Percentiles rank a stretch among this genome's conserved stretches.
Evolutionary conservation across 2,113 vertebrate genomes (phyloP).

Genomic region (Vanacampus margaritifer): DNA sequence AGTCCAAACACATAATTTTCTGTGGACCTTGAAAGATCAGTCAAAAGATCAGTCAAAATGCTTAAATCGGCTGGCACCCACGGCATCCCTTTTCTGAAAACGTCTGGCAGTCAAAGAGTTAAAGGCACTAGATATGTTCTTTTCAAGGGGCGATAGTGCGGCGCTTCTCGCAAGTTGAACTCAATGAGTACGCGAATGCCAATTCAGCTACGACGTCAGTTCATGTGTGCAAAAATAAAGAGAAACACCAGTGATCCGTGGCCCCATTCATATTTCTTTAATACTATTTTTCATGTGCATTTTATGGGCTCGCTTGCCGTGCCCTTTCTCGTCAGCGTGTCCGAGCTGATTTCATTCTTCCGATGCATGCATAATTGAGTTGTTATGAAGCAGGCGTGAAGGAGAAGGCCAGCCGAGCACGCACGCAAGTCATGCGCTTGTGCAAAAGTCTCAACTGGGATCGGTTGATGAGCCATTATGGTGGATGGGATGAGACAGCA

Average conservation of each 20-base stretch:
- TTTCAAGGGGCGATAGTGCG: slow-evolving; percentile 27
- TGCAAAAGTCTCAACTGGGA: slow-evolving; percentile 51
- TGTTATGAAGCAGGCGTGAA: slow-evolving; percentile 64
- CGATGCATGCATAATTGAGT: slow-evolving; percentile 73
- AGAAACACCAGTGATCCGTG: slow-evolving; percentile 23
- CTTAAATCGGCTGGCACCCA: no score
- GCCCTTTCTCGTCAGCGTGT: slow-evolving; percentile 71
- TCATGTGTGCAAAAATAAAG: slow-evolving; percentile 37
- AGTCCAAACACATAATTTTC: no score
- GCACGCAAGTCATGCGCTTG: slow-evolving; percentile 36
- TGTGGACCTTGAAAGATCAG: no score
- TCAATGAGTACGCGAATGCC: slow-evolving; percentile 33
- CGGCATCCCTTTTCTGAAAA: no score
- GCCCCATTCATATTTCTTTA: slow-evolving; percentile 53
- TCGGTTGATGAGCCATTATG: slow-evolving; percentile 55
- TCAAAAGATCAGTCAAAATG: no score
- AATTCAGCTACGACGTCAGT: slow-evolving; percentile 36
- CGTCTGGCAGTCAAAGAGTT: no score
- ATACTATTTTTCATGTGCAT: slow-evolving; percentile 57
- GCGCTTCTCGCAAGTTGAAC: slow-evolving; percentile 25
- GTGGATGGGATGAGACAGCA: slow-evolving; percentile 50
- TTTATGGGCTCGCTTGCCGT: slow-evolving; percentile 55
- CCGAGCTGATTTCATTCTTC: slow-evolving; percentile 69
- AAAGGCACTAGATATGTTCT: slow-evolving; percentile 43
- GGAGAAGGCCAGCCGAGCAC: slow-evolving; percentile 56